Conservation (phyloP, 2,888 invertebrate species). For the Digitonthophagus gazella region DNA sequence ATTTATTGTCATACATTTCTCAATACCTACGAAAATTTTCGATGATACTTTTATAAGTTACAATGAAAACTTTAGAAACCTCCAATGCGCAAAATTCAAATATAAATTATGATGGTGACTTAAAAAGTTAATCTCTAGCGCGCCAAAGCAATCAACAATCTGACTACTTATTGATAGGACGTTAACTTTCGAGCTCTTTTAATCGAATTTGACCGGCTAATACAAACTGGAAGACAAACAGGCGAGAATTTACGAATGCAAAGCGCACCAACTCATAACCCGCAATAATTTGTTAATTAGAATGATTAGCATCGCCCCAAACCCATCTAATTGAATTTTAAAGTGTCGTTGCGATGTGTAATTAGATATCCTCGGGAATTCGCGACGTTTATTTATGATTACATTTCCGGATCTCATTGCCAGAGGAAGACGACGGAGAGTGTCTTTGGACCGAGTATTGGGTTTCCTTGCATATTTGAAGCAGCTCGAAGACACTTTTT, state of each 20-base stretch:
- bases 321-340: not conserved
- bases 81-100: too few relatives aligned
- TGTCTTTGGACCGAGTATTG: too few relatives aligned
- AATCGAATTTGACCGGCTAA: not conserved
- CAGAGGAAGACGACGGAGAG: not conserved
- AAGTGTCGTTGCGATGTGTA: not conserved
- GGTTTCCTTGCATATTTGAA: too few relatives aligned
- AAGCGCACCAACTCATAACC: not conserved
- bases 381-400: not conserved
- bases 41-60: too few relatives aligned
- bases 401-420: not conserved
- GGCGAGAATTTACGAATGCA: not conserved
- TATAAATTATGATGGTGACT: too few relatives aligned
- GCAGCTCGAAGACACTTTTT: too few relatives aligned
- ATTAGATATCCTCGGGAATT: not conserved
- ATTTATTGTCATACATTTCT: too few relatives aligned
- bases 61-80: too few relatives aligned
- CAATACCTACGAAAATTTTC: too few relatives aligned
- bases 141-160: not conserved
- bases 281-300: not conserved
- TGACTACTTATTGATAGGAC: too few relatives aligned
- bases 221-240: not conserved
- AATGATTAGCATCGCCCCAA: not conserved
- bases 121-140: too few relatives aligned
- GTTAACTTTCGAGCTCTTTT: not conserved